phyloP scores from a whole-genome alignment of 92 coral and sea anemone genomes.

The Hydrozoanthus gracilis region DNA sequence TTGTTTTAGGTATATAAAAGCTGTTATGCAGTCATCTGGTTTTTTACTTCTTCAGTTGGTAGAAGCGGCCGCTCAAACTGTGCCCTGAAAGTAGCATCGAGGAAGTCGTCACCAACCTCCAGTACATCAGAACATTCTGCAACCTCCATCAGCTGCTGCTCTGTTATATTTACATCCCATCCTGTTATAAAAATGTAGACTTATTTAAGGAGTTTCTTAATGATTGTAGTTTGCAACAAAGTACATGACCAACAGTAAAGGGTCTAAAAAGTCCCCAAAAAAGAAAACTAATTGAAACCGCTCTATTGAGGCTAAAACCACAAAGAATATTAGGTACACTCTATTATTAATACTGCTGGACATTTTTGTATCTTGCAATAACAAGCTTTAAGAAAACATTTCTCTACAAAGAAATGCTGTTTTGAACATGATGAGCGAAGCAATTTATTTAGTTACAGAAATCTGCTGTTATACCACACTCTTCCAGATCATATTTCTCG shows the following conservation, averaged over 20 bases:
- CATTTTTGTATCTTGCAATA: no score
- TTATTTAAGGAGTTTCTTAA: background rate
- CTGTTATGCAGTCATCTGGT: constrained; percentile 58
- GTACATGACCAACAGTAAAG: no score
- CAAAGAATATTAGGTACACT: background rate
- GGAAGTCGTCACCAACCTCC: constrained; percentile 43
- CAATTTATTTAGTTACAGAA: background rate
- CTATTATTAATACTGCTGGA: no score
- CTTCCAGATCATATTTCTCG: background rate
- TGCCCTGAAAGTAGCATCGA: no score
- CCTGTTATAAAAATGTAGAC: constrained; percentile 13
- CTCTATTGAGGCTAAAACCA: background rate
- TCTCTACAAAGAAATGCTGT: background rate
- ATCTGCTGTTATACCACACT: constrained; percentile 14
- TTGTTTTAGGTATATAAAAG: constrained; percentile 60
- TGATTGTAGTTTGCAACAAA: background rate
- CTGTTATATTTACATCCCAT: constrained; percentile 10
- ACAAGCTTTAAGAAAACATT: background rate
- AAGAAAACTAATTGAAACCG: background rate
- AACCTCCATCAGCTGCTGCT: no score
- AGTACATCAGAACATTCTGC: no score
- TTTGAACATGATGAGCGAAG: background rate
- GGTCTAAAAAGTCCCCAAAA: no score
- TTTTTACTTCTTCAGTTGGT: constrained; percentile 51
- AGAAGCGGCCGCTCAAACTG: no score